These are phyloP conservation scores for Rotaria magnacalcarata DNA, from an alignment of 2,888 invertebrate species.

Conservation along the genomic window DNA sequence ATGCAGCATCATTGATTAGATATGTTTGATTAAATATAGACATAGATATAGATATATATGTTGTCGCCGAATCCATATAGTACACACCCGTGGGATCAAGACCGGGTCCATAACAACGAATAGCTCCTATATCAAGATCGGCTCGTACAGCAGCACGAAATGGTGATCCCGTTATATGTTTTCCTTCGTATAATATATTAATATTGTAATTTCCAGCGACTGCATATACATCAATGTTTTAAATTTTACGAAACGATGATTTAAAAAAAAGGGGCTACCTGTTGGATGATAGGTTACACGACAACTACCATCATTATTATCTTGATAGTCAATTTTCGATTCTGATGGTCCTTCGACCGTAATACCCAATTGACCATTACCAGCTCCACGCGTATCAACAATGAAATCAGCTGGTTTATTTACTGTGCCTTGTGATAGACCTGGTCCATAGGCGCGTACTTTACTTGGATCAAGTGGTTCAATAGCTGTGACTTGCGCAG, in stretches of 20 bases:
- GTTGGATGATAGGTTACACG: constrained; percentile 58
- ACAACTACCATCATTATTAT: constrained; percentile 58
- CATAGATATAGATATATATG: background rate
- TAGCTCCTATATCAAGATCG: constrained; percentile 53
- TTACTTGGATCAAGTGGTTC: constrained; percentile 49
- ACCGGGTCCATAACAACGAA: constrained; percentile 58
- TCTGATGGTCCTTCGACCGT: constrained; percentile 54
- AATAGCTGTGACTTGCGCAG: constrained; percentile 42
- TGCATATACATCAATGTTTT: background rate
- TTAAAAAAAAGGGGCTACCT: background rate
- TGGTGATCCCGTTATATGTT: constrained; percentile 57
- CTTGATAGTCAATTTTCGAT: constrained; percentile 57
- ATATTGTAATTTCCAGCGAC: constrained; percentile 57
- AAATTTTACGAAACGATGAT: background rate
- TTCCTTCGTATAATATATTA: constrained; percentile 57
- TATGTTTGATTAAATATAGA: background rate
- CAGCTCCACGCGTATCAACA: constrained; percentile 73
- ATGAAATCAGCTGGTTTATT: constrained; percentile 73
- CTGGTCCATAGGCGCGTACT: constrained; percentile 72
- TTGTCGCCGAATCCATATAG: background rate
- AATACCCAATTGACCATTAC: constrained; percentile 62
- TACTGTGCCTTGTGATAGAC: constrained; percentile 67
- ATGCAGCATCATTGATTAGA: background rate
- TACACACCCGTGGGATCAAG: constrained; percentile 49
- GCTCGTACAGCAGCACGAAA: constrained; percentile 50